These are phyloP conservation scores for Platalea minor DNA, from an alignment of 2,797 vertebrate genomes.

Conservation along the genomic window DNA sequence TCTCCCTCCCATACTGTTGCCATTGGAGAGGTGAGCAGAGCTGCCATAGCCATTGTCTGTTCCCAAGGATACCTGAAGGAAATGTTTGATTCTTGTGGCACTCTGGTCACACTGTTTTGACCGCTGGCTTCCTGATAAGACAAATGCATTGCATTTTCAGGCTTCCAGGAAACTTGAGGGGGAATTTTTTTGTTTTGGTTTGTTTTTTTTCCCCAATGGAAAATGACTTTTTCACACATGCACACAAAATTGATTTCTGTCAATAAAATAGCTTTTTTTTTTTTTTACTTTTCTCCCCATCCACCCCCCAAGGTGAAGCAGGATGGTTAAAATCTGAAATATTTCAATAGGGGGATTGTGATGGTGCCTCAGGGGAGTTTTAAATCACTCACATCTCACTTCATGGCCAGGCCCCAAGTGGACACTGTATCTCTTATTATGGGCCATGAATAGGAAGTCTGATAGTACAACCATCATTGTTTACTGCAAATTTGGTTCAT, in stretches of 20 bases:
- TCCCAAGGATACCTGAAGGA: neutral
- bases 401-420: too few relatives aligned
- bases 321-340: neutral
- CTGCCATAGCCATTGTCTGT: neutral
- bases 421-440: neutral
- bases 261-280: neutral
- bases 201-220: neutral
- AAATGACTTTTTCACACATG: rapidly evolving
- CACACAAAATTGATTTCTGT: neutral
- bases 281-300: rapidly evolving
- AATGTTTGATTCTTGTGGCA: neutral
- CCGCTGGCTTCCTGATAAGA: neutral
- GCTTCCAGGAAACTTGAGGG: neutral
- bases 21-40: neutral
- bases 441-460: neutral
- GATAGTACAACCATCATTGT: neutral
- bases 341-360: neutral
- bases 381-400: neutral
- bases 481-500: neutral
- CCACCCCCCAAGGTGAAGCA: rapidly evolving
- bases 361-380: neutral
- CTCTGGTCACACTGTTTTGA: neutral
- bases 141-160: neutral
- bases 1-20: neutral
- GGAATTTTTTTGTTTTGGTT: neutral